Conservation (phyloP, 2,797 vertebrate genomes). For the Masticophis lateralis region DNA sequence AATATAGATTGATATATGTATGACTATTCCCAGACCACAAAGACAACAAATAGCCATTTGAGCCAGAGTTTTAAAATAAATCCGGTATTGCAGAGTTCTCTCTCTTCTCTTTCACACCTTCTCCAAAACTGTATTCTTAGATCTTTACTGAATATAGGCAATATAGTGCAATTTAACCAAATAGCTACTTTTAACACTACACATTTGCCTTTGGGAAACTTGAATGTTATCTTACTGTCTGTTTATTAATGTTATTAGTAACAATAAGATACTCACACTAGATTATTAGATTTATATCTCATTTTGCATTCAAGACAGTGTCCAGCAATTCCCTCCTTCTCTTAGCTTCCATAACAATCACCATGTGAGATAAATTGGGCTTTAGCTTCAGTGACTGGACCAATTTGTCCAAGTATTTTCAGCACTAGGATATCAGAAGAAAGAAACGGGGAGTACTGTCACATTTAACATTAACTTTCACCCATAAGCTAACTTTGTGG, state of each 20-base stretch:
- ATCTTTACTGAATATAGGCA: slow-evolving; percentile 50
- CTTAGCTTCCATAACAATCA: neutral
- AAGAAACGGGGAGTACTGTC: slow-evolving; percentile 1
- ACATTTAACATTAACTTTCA: slow-evolving; percentile 31
- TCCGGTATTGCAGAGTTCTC: slow-evolving; percentile 63
- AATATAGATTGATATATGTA: slow-evolving; percentile 82
- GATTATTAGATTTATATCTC: slow-evolving; percentile 1
- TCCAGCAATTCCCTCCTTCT: neutral
- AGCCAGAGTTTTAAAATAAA: slow-evolving; percentile 76
- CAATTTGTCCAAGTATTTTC: slow-evolving; percentile 40
- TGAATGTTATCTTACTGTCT: slow-evolving; percentile 63
- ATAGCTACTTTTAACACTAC: slow-evolving; percentile 48
- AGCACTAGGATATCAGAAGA: slow-evolving; percentile 32
- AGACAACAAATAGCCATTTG: slow-evolving; percentile 68
- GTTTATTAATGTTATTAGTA: slow-evolving; percentile 57
- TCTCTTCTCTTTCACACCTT: slow-evolving; percentile 65
- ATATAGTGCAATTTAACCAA: slow-evolving; percentile 65
- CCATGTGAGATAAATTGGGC: neutral
- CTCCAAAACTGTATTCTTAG: slow-evolving; percentile 54
- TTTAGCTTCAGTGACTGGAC: neutral
- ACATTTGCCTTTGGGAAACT: slow-evolving; percentile 52
- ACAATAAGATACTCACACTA: slow-evolving; percentile 59
- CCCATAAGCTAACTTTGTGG: neutral
- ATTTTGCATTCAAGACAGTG: neutral
- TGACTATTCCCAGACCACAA: slow-evolving; percentile 76